Conservation (phyloP, 2,888 invertebrate species). For the Orthosia incerta region DNA sequence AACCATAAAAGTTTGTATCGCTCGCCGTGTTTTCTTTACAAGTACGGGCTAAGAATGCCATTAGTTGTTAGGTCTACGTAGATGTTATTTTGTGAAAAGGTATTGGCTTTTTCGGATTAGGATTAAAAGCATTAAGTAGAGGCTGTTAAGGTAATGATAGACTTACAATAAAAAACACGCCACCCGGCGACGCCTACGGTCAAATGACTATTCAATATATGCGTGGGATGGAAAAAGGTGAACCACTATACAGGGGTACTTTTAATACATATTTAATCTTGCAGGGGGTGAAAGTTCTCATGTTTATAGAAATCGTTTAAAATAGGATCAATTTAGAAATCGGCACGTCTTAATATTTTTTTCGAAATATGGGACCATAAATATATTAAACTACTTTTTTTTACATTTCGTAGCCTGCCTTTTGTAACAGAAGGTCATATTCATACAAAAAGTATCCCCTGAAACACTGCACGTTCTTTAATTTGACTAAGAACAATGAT, state of each 20-base stretch:
- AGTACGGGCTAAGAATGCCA: conserved; percentile 6
- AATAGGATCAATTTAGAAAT: background rate
- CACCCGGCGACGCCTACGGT: conserved; percentile 1
- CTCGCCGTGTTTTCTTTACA: conserved; percentile 11
- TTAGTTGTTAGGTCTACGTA: conserved; percentile 1
- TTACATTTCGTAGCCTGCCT: background rate
- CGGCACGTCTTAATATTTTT: background rate
- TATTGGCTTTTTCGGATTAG: background rate
- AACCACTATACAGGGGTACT: background rate
- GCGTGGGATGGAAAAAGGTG: conserved; percentile 14
- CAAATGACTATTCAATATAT: conserved; percentile 7
- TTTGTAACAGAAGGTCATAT: no score
- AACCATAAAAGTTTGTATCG: conserved; percentile 24
- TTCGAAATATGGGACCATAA: background rate
- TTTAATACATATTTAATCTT: background rate
- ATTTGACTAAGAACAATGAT: background rate
- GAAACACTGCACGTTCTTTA: background rate
- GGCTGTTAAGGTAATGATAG: conserved; percentile 17
- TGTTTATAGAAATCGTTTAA: background rate
- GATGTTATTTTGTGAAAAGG: background rate
- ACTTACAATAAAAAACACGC: conserved; percentile 27
- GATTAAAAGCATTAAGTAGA: conserved; percentile 7
- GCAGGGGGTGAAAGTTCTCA: background rate
- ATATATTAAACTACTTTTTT: background rate
- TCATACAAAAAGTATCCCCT: no score